phyloP scores from a whole-genome alignment of 2,113 vertebrate genomes.

The Rattus rattus region DNA sequence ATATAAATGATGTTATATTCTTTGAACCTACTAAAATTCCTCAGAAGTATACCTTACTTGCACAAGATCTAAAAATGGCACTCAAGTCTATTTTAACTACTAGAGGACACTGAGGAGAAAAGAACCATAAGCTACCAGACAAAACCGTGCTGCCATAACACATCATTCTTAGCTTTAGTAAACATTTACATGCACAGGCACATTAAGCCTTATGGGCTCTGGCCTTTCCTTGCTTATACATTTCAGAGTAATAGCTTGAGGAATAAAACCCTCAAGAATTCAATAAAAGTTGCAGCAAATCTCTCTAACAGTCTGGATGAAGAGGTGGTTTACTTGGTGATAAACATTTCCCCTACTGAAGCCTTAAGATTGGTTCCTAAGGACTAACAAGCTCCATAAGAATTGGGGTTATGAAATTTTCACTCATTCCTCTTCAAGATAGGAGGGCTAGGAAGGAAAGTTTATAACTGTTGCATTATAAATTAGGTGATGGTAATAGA shows the following conservation, averaged over 20 bases:
- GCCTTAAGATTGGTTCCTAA: conserved; percentile 4
- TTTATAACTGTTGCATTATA: background rate
- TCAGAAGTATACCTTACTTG: background rate
- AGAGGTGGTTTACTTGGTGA: conserved; percentile 22
- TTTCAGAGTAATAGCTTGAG: conserved; percentile 55
- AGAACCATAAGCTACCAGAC: background rate
- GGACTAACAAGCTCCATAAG: background rate
- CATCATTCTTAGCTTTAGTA: conserved; percentile 43
- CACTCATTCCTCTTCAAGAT: background rate
- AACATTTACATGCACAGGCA: conserved; percentile 46
- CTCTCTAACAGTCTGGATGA: conserved; percentile 50
- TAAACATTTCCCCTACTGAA: conserved; percentile 50
- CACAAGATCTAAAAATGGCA: background rate
- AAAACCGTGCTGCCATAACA: background rate
- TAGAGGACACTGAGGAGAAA: background rate
- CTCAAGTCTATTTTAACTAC: background rate
- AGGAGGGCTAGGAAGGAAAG: background rate
- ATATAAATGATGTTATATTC: too few species aligned
- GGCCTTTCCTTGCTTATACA: conserved; percentile 50
- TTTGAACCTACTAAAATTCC: background rate
- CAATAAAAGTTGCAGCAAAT: conserved; percentile 59
- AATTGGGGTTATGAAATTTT: conserved; percentile 30
- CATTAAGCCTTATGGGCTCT: background rate
- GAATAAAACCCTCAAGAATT: conserved; percentile 70
- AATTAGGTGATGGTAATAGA: background rate